Evolutionary conservation across 2,797 vertebrate species (phyloP).

Genomic region (Tapirus indicus): DNA sequence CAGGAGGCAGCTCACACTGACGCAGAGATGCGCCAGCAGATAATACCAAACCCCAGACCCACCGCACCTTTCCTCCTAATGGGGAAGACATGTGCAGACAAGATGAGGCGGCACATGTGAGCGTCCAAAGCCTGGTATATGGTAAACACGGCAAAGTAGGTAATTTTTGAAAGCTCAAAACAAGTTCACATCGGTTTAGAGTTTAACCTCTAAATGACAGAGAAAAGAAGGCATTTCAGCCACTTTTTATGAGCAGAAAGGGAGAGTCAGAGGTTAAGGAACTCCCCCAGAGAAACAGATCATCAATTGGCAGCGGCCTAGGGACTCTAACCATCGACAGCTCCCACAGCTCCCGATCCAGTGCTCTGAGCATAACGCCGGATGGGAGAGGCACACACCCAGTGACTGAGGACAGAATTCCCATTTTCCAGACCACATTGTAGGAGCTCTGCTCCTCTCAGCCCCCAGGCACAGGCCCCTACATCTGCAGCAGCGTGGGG

Average conservation of each 20-base stretch:
- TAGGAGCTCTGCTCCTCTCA: not conserved
- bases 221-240: not conserved
- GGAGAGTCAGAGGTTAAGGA: not conserved
- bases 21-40: accelerated
- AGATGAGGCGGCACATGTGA: accelerated
- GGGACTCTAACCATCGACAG: not conserved
- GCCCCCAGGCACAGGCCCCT: not conserved
- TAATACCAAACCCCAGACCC: accelerated
- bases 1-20: accelerated
- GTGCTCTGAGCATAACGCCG: accelerated
- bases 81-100: not conserved
- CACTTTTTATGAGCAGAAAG: not conserved
- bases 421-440: accelerated
- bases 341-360: not conserved
- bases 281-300: not conserved
- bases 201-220: not conserved
- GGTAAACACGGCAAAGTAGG: accelerated
- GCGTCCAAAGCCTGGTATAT: accelerated
- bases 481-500: accelerated
- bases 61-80: accelerated
- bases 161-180: not conserved
- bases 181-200: not conserved
- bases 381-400: accelerated
- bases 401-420: accelerated
- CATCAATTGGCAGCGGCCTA: accelerated